Evolutionary conservation across 2,888 invertebrate genomes (phyloP).

Genomic region (Formica aserva): DNA sequence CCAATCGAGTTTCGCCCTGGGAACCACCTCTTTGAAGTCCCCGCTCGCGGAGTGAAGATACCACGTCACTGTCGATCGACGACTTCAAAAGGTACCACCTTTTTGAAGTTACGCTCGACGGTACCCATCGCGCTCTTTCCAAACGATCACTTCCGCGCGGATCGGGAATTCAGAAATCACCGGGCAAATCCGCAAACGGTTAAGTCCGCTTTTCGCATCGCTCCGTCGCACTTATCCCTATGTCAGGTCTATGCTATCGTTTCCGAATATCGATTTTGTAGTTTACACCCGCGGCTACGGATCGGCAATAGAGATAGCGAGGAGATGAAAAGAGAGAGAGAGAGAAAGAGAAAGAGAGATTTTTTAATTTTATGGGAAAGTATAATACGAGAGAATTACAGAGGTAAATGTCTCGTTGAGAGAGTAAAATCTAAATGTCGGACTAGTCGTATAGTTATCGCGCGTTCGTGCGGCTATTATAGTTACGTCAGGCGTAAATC

Average conservation of each 20-base stretch:
- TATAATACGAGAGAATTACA: conserved; percentile 16
- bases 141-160: conserved; percentile 10
- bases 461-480: conserved; percentile 9
- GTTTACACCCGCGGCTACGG: conserved; percentile 3
- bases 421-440: not conserved
- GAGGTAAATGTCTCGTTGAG: not conserved
- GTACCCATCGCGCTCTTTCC: conserved; percentile 21
- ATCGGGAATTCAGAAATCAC: conserved; percentile 28
- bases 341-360: not conserved
- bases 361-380: conserved; percentile 10
- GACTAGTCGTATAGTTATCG: not conserved
- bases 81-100: conserved; percentile 55
- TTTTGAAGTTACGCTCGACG: conserved; percentile 50
- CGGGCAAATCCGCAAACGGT: not conserved
- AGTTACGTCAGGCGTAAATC: conserved; percentile 19
- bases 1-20: conserved; percentile 42
- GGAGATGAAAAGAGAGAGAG: not conserved
- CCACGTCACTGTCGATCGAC: conserved; percentile 52
- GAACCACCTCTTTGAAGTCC: conserved; percentile 55
- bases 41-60: conserved; percentile 47
- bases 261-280: conserved; percentile 19
- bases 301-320: not conserved
- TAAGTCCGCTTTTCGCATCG: conserved; percentile 3
- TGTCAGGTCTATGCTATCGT: conserved; percentile 1
- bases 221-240: not conserved